Evolutionary conservation across 30 jellyfish, hydroid and myxozoan species (phyloP).

Genomic region (Aurelia aurita): DNA sequence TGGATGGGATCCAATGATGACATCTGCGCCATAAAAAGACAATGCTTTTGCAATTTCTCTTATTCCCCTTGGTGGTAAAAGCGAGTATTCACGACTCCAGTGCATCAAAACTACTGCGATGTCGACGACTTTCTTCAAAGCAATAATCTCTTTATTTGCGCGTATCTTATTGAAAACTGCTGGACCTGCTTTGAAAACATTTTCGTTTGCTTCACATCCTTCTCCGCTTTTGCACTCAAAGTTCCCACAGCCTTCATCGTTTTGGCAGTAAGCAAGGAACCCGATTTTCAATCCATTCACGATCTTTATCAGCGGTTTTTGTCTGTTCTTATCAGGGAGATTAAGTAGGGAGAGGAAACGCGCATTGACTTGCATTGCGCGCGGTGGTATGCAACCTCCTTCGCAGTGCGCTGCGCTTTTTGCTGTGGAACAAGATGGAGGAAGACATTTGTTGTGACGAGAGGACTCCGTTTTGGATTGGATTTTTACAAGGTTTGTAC

Average conservation of each 20-base stretch:
- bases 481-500: too few species aligned
- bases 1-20: conserved; percentile 89
- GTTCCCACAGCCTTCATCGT: conserved; percentile 50
- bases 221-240: background rate
- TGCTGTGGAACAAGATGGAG: too few species aligned
- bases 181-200: conserved; percentile 31
- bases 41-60: conserved; percentile 70
- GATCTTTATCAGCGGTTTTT: conserved; percentile 55
- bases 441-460: too few species aligned
- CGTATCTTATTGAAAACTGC: conserved; percentile 8
- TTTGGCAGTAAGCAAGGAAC: conserved; percentile 76
- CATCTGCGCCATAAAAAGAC: conserved; percentile 67
- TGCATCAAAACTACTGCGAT: conserved; percentile 71
- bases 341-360: too few species aligned
- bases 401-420: too few species aligned
- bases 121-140: conserved; percentile 62
- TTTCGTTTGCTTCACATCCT: background rate
- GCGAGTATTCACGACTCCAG: conserved; percentile 85
- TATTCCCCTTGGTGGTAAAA: conserved; percentile 71
- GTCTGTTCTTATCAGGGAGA: conserved; percentile 1
- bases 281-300: conserved; percentile 77
- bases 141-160: conserved; percentile 29
- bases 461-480: too few species aligned
- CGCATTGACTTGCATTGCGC: too few species aligned
- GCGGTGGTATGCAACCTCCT: too few species aligned